Base-by-base conservation (phyloP, 2,888 invertebrate genomes). In the Macrosiphum euphorbiae region DNA sequence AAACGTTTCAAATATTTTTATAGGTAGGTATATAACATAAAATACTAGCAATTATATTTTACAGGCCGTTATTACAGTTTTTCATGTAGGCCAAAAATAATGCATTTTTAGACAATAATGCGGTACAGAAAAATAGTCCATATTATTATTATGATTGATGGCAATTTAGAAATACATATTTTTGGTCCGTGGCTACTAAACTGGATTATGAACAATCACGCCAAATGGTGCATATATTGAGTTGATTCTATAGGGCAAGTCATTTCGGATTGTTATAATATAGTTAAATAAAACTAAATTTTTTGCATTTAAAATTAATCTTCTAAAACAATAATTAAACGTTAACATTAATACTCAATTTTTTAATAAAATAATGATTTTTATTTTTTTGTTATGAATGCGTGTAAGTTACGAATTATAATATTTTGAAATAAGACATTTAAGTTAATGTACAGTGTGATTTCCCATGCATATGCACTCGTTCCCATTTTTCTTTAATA, bases 101-200 rank as follows among this genome's bases (percentile, higher is more conserved):
- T 78, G 26, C 8, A 16, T 90, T 78, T 78, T 20, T 44, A 20
- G 55, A 35, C n/a, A 67, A n/a, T 92, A 92, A 92, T 67, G 61
- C n/a, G n/a, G 52, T 88, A 50, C 10, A 35, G 86, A 92, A 26
- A 16, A 35, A 87, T 67, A 28, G 13, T 35, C 3, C 67, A 89
- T 55, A 58, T 55, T 88, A 67, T 61, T 92, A 87, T 78, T 78
- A 78, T 78, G 78, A 78, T 78, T 58, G 50, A 88, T 88, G n/a
- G n/a, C 11, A 88, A 47, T 47, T 28, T 86, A 86, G 1, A 35
- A 88, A 84, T 84, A 84, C n/a, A 89, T 84, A 26, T 88, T 89
- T 92, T 88, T 88, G n/a, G 84, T 35, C 47, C 4, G 44, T 26
- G 55, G 55, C 52, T 16, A n/a, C 44, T 13, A 84, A 92, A 88